These are phyloP conservation scores for Heterohyrax brucei DNA, from an alignment of 2,797 vertebrate species.

Conservation along the genomic window DNA sequence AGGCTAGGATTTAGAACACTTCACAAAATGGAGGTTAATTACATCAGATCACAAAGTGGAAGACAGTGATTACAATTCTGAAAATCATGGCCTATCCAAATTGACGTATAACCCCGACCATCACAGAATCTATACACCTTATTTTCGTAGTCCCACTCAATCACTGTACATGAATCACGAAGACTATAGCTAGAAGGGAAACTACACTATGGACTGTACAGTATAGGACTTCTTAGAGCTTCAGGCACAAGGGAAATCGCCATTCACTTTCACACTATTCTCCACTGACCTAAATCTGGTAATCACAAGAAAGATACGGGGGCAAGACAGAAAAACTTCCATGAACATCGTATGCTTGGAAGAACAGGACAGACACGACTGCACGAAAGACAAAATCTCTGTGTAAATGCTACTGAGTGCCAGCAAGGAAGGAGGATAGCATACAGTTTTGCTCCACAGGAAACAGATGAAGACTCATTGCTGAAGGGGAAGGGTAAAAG, in stretches of 20 bases:
- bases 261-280: neutral
- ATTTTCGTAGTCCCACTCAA: no score
- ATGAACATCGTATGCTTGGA: neutral
- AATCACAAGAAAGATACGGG: neutral
- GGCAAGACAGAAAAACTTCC: neutral
- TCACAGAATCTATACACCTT: no score
- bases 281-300: neutral
- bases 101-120: no score
- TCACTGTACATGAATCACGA: no score
- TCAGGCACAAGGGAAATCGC: neutral
- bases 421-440: no score
- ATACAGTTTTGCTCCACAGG: neutral
- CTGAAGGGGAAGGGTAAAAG: neutral
- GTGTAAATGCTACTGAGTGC: neutral
- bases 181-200: no score
- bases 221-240: neutral
- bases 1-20: no score
- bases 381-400: slow-evolving; percentile 27
- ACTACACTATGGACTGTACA: no score
- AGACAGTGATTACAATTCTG: no score
- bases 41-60: no score
- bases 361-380: neutral
- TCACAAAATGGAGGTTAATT: no score
- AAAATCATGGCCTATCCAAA: no score
- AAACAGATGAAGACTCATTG: neutral